Evolutionary conservation across 2,888 invertebrate species (phyloP).

Genomic region (Vesta saturnalis): DNA sequence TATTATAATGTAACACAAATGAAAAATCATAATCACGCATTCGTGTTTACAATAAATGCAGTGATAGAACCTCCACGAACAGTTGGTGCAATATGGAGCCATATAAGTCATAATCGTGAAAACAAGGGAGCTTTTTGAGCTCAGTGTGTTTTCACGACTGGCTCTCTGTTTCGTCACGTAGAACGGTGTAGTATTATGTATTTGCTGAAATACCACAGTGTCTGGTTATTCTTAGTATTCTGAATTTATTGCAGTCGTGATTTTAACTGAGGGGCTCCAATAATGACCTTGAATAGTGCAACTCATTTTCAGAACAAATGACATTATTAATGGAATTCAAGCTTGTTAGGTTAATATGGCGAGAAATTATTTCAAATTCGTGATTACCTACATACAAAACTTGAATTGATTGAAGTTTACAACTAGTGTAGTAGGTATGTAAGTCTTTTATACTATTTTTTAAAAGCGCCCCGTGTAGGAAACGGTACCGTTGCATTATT

Average conservation of each 20-base stretch:
- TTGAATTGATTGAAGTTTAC: too few relatives aligned
- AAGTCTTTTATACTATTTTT: too few relatives aligned
- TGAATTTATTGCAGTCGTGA: slow-evolving; percentile 44
- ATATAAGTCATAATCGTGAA: slow-evolving; percentile 43
- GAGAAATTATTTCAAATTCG: slow-evolving; percentile 31
- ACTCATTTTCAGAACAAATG: slow-evolving; percentile 42
- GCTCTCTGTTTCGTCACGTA: slow-evolving; percentile 46
- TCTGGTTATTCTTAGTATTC: slow-evolving; percentile 43
- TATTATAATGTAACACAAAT: slow-evolving; percentile 44
- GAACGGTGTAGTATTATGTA: slow-evolving; percentile 43
- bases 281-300: slow-evolving; percentile 34
- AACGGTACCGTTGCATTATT: too few relatives aligned
- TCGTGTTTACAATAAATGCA: slow-evolving; percentile 45
- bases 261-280: slow-evolving; percentile 34
- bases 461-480: too few relatives aligned
- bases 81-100: slow-evolving; percentile 39
- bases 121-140: slow-evolving; percentile 39
- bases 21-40: slow-evolving; percentile 46
- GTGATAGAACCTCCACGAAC: slow-evolving; percentile 40
- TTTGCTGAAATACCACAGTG: slow-evolving; percentile 46
- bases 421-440: not conserved
- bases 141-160: slow-evolving; percentile 42
- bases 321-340: slow-evolving; percentile 44
- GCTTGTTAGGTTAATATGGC: slow-evolving; percentile 43
- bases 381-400: slow-evolving; percentile 13